Base-by-base conservation (phyloP, 2,797 vertebrate genomes). In the Macropus fuliginosus region DNA sequence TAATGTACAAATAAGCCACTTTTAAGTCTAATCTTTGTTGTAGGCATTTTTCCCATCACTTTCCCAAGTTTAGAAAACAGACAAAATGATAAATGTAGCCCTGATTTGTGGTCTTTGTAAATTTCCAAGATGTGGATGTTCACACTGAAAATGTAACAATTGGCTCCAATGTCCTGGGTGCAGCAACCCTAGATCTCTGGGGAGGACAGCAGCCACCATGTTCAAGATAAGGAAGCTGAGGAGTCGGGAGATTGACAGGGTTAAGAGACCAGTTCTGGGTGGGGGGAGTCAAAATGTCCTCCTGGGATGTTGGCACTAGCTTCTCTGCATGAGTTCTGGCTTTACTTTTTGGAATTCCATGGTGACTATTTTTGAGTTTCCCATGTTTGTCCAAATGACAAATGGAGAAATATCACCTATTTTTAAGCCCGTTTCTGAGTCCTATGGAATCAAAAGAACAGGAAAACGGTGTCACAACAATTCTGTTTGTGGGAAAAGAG, bases 341-440 rank as follows among this genome's bases (percentile, higher is more conserved):
- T 46, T 81, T 40, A 81, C 66, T 87, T 87, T 87, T 87, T 27
- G 40, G 91, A 97, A 96, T 94, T 95, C 91, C 94, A 91, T 21
- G 90, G 56, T 57, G 66, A 93, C 92, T 93, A 56, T 95, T 95
- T 94, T 96, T 81, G 57, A 90, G 89, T 95, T 97, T 97, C 97
- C 96, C 97, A 97, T 92, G 95, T 96, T 96, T 97, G 97, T 97
- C 95, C 95, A 59, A 93, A 95, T 96, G 97, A 98, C 91, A 95
- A 93, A 98, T 97, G 97, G 54, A 89, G 91, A 96, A 56, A 28
- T 28, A 94, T 91, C 62, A 90, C 95, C 97, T 98, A 97, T 98
- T 98, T 97, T 98, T 97, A 98, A 97, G 91, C 52, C 56, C 62
- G 95, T 87, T 92, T 56, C 52, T 56, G 89, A 89, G 56, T 2